Conservation (phyloP, 1,140 invertebrate genomes). For the Drosophila tani region DNA sequence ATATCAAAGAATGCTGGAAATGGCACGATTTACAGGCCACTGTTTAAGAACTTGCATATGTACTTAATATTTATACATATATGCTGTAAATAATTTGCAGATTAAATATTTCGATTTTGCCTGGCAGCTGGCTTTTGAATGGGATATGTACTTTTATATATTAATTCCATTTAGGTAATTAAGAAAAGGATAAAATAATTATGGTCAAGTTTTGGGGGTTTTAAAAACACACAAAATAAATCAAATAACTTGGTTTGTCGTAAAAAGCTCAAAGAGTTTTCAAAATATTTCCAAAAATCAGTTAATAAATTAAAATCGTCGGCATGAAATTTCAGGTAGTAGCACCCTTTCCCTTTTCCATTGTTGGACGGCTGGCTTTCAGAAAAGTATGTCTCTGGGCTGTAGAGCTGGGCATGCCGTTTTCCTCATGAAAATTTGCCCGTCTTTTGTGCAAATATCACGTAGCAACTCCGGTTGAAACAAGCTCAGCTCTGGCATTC, state of each 20-base stretch:
- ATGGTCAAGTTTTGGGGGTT: no score
- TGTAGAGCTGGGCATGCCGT: constrained; percentile 25
- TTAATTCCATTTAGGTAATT: no score
- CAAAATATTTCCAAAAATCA: background rate
- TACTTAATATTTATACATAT: no score
- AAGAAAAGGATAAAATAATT: no score
- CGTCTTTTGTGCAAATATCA: constrained; percentile 67
- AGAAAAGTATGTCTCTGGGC: background rate
- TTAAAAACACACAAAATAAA: no score
- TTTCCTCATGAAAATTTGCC: constrained; percentile 56
- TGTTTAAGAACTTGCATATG: no score
- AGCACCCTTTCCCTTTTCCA: no score
- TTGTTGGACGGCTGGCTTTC: background rate
- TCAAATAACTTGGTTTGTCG: background rate
- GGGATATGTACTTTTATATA: no score
- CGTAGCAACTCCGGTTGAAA: constrained; percentile 46
- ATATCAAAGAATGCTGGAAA: background rate
- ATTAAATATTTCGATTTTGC: background rate
- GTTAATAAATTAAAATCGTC: constrained; percentile 59
- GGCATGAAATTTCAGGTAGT: constrained; percentile 48
- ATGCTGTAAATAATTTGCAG: no score
- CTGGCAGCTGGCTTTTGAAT: no score
- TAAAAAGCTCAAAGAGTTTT: background rate
- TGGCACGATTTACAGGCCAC: no score
- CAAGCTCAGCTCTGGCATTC: constrained; percentile 26